phyloP scores from a whole-genome alignment of 2,113 vertebrate genomes.

The Sus scrofa region DNA sequence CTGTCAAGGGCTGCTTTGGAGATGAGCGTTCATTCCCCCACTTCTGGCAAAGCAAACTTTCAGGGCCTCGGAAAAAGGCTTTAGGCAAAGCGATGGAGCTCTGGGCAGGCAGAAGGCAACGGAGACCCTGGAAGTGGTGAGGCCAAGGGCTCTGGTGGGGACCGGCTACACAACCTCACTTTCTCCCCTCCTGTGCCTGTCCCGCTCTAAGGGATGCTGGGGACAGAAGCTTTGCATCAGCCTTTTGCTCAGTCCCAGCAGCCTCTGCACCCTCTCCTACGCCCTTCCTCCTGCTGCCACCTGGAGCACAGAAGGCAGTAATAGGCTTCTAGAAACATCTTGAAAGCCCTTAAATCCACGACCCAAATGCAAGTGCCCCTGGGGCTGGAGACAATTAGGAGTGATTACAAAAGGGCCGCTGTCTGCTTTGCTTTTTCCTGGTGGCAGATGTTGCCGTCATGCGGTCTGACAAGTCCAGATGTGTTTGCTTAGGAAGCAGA shows the following conservation, averaged over 20 bases:
- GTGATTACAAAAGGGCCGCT: not conserved
- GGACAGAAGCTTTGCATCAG: rapidly evolving
- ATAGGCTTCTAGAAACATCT: not conserved
- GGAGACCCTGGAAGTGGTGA: rapidly evolving
- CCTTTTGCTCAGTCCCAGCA: not conserved
- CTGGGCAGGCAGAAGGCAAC: not conserved
- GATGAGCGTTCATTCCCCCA: too few relatives aligned
- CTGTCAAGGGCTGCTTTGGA: not conserved
- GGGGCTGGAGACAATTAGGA: constrained; percentile 39
- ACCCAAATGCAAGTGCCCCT: not conserved
- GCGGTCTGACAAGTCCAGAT: constrained; percentile 69
- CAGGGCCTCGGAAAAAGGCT: not conserved
- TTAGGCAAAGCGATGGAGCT: not conserved
- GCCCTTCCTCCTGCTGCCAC: not conserved
- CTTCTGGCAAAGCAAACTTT: not conserved
- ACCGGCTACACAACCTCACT: rapidly evolving
- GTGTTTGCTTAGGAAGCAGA: not conserved
- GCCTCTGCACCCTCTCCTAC: not conserved
- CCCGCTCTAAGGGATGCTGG: rapidly evolving
- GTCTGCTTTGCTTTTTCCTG: not conserved
- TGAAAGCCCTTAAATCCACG: constrained; percentile 33
- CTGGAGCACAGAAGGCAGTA: not conserved
- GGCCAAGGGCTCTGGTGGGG: rapidly evolving
- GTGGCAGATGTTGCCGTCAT: constrained; percentile 67
- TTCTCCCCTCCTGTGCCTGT: rapidly evolving